Conservation (phyloP, 92 coral and sea anemone species). For the Porites lobata region DNA sequence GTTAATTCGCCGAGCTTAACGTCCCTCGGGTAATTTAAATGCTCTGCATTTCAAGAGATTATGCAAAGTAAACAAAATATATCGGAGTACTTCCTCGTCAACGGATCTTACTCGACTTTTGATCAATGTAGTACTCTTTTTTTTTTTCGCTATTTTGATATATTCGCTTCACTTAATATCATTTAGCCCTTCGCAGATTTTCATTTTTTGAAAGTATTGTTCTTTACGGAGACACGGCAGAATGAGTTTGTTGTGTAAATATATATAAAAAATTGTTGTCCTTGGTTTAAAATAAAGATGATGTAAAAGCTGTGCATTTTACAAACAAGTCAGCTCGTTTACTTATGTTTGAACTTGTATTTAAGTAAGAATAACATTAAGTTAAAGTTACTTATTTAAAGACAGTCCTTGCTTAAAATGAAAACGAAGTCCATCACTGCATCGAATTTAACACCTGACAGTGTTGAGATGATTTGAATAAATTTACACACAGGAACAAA, state of each 20-base stretch:
- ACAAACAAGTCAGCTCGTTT: neutral
- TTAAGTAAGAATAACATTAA: neutral
- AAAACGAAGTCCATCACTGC: neutral
- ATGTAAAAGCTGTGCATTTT: neutral
- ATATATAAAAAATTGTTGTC: neutral
- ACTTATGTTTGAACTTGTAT: neutral
- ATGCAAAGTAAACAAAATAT: constrained; percentile 1
- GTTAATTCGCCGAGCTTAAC: neutral
- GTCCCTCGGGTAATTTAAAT: constrained; percentile 14
- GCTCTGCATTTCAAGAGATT: constrained; percentile 27
- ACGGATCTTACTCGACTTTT: neutral
- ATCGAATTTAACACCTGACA: constrained; percentile 6
- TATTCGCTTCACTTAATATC: neutral
- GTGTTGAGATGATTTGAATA: neutral
- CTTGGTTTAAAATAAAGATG: neutral
- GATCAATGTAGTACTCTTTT: neutral
- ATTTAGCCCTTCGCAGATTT: neutral
- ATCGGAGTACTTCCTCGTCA: neutral
- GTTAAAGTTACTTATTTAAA: too few species aligned
- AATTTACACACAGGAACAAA: constrained; percentile 10
- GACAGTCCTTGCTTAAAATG: too few species aligned
- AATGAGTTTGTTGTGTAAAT: constrained; percentile 2
- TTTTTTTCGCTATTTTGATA: neutral
- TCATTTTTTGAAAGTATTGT: neutral
- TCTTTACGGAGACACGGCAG: constrained; percentile 17